These are phyloP conservation scores for Parazoanthus atlanticus DNA, from an alignment of 92 coral and sea anemone species.

Conservation along the genomic window DNA sequence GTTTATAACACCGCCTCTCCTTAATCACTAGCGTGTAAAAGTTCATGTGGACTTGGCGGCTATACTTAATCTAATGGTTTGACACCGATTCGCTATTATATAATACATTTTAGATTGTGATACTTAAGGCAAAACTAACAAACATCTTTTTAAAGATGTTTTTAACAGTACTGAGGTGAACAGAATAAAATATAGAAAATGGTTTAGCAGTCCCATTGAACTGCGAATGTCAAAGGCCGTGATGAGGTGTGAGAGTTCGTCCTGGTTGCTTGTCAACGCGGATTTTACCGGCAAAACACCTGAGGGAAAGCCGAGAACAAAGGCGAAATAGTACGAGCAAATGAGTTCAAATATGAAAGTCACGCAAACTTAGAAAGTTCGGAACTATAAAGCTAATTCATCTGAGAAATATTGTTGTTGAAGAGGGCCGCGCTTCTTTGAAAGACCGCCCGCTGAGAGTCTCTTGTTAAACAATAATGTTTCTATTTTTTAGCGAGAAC, in stretches of 20 bases:
- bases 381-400: background rate
- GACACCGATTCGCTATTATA: background rate
- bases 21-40: too few species aligned
- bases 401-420: background rate
- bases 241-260: background rate
- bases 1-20: background rate
- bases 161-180: background rate
- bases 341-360: background rate
- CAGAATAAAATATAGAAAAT: background rate
- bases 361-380: slow-evolving; percentile 6
- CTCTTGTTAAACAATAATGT: background rate
- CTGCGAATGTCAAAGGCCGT: slow-evolving; percentile 15
- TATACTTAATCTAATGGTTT: background rate
- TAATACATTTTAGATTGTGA: background rate
- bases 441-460: background rate
- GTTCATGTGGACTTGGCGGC: background rate
- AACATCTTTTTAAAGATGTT: background rate
- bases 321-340: background rate
- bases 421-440: background rate
- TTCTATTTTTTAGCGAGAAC: background rate
- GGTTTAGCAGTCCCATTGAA: background rate
- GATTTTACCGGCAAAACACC: slow-evolving; percentile 15
- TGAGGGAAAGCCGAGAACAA: background rate
- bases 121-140: background rate
- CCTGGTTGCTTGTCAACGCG: background rate